A percentile compares a stretch with the other conserved stretches of the same genome.
Conservation (phyloP, 2,797 vertebrate genomes). For the Cercopithecus hamlyni region DNA sequence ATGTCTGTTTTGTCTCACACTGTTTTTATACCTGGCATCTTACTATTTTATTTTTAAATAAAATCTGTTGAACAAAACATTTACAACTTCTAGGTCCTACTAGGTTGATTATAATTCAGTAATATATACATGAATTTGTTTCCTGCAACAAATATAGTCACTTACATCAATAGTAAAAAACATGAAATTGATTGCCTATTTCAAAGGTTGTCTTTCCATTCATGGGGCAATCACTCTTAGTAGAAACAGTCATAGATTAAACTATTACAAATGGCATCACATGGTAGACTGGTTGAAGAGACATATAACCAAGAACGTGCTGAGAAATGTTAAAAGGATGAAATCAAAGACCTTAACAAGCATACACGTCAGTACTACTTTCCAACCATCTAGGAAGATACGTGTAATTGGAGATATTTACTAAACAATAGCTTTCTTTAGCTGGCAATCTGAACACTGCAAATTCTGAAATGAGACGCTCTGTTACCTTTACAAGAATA, state of each 20-base stretch:
- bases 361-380: neutral
- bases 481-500: neutral
- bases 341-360: conserved; percentile 15
- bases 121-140: conserved; percentile 48
- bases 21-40: conserved; percentile 4
- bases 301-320: neutral
- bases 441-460: neutral
- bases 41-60: conserved; percentile 51
- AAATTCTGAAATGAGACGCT: neutral
- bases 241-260: neutral
- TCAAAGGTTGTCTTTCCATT: conserved; percentile 45
- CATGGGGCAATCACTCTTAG: neutral
- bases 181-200: conserved; percentile 15
- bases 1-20: conserved; percentile 46
- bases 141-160: conserved; percentile 47
- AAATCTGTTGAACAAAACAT: conserved; percentile 59
- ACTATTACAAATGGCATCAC: neutral
- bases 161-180: conserved; percentile 45
- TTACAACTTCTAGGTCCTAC: neutral
- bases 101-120: conserved; percentile 29
- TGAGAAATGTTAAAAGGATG: neutral
- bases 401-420: neutral
- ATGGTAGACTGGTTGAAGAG: neutral
- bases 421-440: neutral
- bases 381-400: neutral